Evolutionary conservation across 2,797 vertebrate species (phyloP).

Genomic region (Cuniculus paca): DNA sequence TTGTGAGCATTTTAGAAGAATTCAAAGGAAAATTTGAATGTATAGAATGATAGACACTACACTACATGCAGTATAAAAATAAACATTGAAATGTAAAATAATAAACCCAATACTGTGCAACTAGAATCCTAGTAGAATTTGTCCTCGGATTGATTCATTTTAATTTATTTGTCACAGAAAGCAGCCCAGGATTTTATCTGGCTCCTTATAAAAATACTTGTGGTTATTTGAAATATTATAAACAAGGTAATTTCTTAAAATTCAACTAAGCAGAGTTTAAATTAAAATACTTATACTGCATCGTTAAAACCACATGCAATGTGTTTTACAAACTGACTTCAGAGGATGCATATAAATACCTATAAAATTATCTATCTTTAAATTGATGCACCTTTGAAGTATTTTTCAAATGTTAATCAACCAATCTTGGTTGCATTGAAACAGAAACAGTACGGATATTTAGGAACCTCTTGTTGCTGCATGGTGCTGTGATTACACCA

Average conservation of each 20-base stretch:
- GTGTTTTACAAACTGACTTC: constrained; percentile 29
- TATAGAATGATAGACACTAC: not conserved
- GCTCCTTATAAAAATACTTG: constrained; percentile 45
- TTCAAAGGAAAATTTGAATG: not conserved
- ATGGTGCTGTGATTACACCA: constrained; percentile 45
- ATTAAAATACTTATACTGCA: not conserved
- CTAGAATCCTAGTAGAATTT: not conserved
- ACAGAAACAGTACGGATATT: constrained; percentile 64
- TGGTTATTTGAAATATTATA: constrained; percentile 31
- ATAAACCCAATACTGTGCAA: not conserved
- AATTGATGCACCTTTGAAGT: constrained; percentile 51
- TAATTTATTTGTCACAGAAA: constrained; percentile 33
- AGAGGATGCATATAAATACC: constrained; percentile 24
- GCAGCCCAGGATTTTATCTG: not conserved
- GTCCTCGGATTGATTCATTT: constrained; percentile 2
- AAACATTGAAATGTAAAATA: constrained; percentile 20
- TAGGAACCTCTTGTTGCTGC: constrained; percentile 54
- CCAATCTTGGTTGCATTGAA: constrained; percentile 63
- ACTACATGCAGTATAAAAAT: not conserved
- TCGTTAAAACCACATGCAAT: constrained; percentile 25
- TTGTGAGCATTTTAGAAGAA: not conserved
- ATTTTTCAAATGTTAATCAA: constrained; percentile 67
- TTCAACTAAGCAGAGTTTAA: constrained; percentile 58
- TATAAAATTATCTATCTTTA: constrained; percentile 62
- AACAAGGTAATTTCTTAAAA: constrained; percentile 67